phyloP scores from a whole-genome alignment of 2,888 invertebrate species.

The Fragum sueziense region DNA sequence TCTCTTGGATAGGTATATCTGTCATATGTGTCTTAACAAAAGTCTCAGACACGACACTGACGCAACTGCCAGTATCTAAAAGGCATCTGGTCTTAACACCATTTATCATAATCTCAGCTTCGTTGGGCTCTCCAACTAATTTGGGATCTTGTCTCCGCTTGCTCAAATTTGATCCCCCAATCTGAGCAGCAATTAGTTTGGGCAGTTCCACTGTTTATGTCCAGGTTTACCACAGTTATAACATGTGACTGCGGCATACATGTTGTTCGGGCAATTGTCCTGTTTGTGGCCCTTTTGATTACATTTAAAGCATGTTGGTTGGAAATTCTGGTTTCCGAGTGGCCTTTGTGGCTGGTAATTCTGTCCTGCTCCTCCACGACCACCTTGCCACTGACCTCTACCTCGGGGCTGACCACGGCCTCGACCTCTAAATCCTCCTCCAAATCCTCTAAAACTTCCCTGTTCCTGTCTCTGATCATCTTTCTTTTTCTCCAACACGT shows the following conservation, averaged over 20 bases:
- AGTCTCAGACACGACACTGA: constrained; percentile 3
- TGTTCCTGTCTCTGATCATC: neutral
- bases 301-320: neutral
- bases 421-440: neutral
- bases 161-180: constrained; percentile 20
- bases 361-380: neutral
- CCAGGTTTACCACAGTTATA: constrained; percentile 15
- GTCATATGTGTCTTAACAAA: constrained; percentile 3
- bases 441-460: neutral
- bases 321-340: neutral
- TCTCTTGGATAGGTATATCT: neutral
- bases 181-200: constrained; percentile 30
- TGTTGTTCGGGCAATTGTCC: neutral
- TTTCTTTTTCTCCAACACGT: neutral
- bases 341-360: neutral
- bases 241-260: neutral
- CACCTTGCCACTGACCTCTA: constrained; percentile 11
- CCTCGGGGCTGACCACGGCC: neutral
- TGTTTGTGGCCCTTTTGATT: neutral
- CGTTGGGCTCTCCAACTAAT: constrained; percentile 33
- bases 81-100: constrained; percentile 7
- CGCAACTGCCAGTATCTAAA: constrained; percentile 34
- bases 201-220: constrained; percentile 28
- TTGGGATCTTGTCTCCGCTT: constrained; percentile 14
- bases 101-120: constrained; percentile 19